Evolutionary conservation across 1,140 invertebrate genomes (phyloP), one percentile per base, ranked within the genome.

Genomic region (Cherax destructor): DNA sequence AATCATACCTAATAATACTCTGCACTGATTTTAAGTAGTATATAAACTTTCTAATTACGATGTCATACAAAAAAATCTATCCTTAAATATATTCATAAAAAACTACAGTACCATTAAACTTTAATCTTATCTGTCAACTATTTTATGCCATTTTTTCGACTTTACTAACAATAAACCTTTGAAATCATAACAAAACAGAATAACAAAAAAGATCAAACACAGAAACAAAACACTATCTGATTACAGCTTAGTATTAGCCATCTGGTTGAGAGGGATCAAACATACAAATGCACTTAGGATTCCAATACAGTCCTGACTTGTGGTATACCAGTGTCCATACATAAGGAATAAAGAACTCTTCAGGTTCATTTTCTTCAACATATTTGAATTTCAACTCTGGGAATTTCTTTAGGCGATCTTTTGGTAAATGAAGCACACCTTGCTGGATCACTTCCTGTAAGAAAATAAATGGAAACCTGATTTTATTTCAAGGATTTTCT

Each of bases 341-440:
- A 94, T 99, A 99, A 11, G 99, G 99, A 93, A 99, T 98, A 95
- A 99, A 99, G 95, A 99, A 99, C 94, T 99, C 99, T 94, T 99
- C 99, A 0, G 99, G 99, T 91, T 98, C 97, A 91, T 99, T 99
- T 95, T 99, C 99, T 95, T 99, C 99, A 0, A 99, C 99, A 94
- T 99, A 99, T 93, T 99, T 98, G 95, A 99, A 99, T 94, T 99
- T 99, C 76, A 99, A 95, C 93, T 99, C 99, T 1, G 99, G 99
- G 94, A 99, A 99, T 97, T 99, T 99, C 97, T 99, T 94, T 18
- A 96, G 77, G 10, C 91, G 56, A 50, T 92, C 83, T 74, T 88
- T 91, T 21, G 93, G 92, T 56, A 93, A 61, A 72, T 92, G 92
- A 41, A 93, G 90, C 16, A 93, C 92, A 41, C 92, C 92, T 87